A percentile compares a stretch with the other conserved stretches of the same genome.
These are phyloP conservation scores for Anas bernieri DNA, from an alignment of 2,797 vertebrate species.

Conservation along the genomic window DNA sequence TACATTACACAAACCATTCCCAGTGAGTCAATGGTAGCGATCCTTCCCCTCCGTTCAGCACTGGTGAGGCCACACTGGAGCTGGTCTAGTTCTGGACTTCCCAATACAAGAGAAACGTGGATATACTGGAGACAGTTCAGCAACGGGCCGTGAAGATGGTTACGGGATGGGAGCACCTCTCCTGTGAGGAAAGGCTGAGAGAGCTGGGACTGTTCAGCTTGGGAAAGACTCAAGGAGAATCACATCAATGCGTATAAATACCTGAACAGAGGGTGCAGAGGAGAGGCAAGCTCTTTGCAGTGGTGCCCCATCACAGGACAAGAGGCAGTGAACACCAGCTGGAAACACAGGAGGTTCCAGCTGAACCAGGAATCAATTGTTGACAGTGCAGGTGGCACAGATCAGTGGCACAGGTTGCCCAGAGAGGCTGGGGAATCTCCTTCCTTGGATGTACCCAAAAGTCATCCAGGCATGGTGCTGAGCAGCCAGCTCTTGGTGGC, in stretches of 20 bases:
- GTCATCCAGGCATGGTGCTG: accelerated
- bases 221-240: accelerated
- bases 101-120: too few relatives aligned
- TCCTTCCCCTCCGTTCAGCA: too few relatives aligned
- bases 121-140: too few relatives aligned
- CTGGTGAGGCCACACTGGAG: too few relatives aligned
- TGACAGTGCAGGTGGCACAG: not conserved
- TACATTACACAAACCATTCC: too few relatives aligned
- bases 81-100: too few relatives aligned
- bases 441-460: not conserved
- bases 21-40: too few relatives aligned
- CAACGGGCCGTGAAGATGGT: too few relatives aligned
- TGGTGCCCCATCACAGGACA: not conserved
- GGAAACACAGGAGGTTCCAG: not conserved
- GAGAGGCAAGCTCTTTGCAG: not conserved
- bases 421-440: too few relatives aligned
- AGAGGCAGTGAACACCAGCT: not conserved
- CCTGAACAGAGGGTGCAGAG: not conserved
- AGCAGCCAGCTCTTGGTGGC: not conserved
- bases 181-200: not conserved
- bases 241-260: not conserved
- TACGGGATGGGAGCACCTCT: too few relatives aligned
- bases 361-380: not conserved
- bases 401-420: not conserved
- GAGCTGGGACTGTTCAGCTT: not conserved